Base-by-base conservation (phyloP, 2,113 vertebrate genomes). In the Cricetomys ansorgei region DNA sequence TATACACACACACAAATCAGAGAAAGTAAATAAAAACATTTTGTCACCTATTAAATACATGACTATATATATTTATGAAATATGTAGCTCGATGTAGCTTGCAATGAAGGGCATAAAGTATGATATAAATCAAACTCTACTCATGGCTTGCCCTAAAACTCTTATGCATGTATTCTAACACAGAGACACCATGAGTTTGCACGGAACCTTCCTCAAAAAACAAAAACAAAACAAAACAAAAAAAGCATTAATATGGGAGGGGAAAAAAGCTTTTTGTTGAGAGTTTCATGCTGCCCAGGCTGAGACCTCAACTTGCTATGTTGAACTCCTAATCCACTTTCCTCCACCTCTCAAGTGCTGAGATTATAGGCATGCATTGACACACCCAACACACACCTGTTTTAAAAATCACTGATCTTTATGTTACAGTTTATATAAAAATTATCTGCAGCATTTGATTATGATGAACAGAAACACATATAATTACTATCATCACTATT, bases 21-120 rank as follows among this genome's bases (percentile, higher is more conserved):
- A 92, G 19, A 48, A 90, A 59, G 69, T 80, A 4, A 92, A 91
- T 45, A 65, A 53, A 77, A 70, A 83, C 45, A 94, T 31, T 85
- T 62, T 72, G 43, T 53, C 31, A 88, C 53, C n/a, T 84, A 85
- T 21, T 85, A 6, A 88, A 53, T 88, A 16, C 12, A 76, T 64
- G 29, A 76, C 1, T 13, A 48, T n/a, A 88, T 17, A 92, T 25
- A 83, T 15, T 91, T 72, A 57, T 80, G 12, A 94, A 34, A 59
- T 40, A 70, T 53, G 3, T 29, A 88, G 7, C 19, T 79, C 48
- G 1, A 70, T 62, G 34, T 67, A 93, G 48, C 62, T 94, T 93
- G 11, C 62, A 0, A 75, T 27, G 40, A 91, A 86, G 11, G 8
- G 5, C 17, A 16, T 94, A 16, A 94, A 72, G 53, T 76, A 88